Evolutionary conservation across 2,797 vertebrate genomes (phyloP), one percentile per base, ranked within the genome.

Genomic region (Tachyglossus aculeatus): DNA sequence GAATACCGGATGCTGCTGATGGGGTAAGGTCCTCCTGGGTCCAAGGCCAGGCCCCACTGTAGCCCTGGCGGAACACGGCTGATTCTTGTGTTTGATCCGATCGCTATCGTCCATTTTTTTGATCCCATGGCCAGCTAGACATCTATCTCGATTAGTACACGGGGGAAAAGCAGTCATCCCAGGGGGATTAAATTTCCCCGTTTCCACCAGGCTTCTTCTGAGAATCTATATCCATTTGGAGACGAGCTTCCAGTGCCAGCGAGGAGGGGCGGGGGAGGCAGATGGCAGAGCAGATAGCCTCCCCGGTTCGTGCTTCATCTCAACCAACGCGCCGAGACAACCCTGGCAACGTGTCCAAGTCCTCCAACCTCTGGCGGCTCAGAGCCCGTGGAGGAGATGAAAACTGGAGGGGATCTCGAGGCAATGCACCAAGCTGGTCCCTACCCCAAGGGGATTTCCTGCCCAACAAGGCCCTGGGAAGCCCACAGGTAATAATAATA

Each of bases 51-150:
- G n/a, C n/a, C n/a, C n/a, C n/a, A n/a, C n/a, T n/a, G n/a, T n/a
- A n/a, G n/a, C n/a, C n/a, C n/a, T n/a, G n/a, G n/a, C 61, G 60
- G 71, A 85, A 84, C 65, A 77, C 63, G 3, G 76, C 87, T 80
- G 85, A 82, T 90, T 52, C 82, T 88, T 85, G 53, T 41, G 77
- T 82, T 80, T 85, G 85, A 91, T 91, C 84, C 57, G 47, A 89
- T 85, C 77, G 82, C 86, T 78, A 65, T 83, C 87, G 91, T 92
- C 86, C 86, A 78, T 68, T 84, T 89, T n/a, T 90, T 85, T 86
- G 84, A 89, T 80, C 82, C 90, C 59, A 76, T 71, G 82, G 78
- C 68, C 82, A 64, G 61, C 81, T 81, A 78, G 48, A 78, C 62
- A 71, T 73, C 29, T 69, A 85, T 88, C 88, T 85, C 88, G 88